A percentile compares a stretch with the other conserved stretches of the same genome.
phyloP scores from a whole-genome alignment of 2,888 invertebrate genomes.

The Acutogordius australiensis region DNA sequence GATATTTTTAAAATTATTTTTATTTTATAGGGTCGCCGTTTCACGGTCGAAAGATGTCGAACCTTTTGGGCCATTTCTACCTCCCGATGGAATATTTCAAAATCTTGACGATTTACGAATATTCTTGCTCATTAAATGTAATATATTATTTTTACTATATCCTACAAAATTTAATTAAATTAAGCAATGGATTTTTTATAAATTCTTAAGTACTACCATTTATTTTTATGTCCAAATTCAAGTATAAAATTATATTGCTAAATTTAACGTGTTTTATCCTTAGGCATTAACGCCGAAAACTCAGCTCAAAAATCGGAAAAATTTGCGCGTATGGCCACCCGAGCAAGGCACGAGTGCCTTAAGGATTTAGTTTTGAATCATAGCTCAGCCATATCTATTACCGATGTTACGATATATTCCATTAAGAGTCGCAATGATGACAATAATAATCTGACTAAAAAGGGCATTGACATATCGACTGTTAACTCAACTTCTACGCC shows the following conservation, averaged over 20 bases:
- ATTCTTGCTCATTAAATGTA: slow-evolving; percentile 60
- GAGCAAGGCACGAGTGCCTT: slow-evolving; percentile 72
- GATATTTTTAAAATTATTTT: not conserved
- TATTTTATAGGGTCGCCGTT: slow-evolving; percentile 27
- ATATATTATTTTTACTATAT: no score
- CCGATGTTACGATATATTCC: not conserved
- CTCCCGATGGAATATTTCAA: slow-evolving; percentile 50
- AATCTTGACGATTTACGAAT: slow-evolving; percentile 78
- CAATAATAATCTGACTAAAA: no score
- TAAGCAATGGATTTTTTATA: no score
- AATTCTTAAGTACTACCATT: no score
- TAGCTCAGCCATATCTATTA: not conserved
- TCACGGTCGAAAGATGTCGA: slow-evolving; percentile 67
- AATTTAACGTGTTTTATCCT: no score
- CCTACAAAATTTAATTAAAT: no score
- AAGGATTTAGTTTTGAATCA: slow-evolving; percentile 64
- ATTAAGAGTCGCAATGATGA: no score
- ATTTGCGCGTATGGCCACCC: slow-evolving; percentile 77
- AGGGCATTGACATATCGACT: no score
- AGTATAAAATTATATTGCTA: no score
- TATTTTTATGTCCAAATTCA: no score
- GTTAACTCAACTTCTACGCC: no score
- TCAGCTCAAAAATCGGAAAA: slow-evolving; percentile 80
- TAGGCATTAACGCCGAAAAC: slow-evolving; percentile 73
- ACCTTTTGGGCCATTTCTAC: slow-evolving; percentile 74